phyloP scores from a whole-genome alignment of 2,888 invertebrate species.

The Acleris literana region DNA sequence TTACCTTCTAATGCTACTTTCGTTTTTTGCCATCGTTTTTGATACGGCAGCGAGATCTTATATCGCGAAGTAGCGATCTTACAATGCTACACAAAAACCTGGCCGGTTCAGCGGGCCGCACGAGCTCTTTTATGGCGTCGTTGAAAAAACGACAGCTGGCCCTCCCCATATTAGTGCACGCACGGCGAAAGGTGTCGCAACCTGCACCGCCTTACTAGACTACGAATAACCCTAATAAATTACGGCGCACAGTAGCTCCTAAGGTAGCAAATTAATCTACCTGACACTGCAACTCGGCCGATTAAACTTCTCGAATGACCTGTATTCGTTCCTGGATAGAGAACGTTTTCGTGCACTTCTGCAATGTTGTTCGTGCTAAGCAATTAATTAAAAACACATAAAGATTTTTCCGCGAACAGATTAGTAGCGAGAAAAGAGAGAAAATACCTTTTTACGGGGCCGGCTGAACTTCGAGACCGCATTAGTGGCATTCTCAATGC shows the following conservation, averaged over 20 bases:
- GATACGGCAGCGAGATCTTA: conserved; percentile 43
- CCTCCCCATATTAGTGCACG: conserved; percentile 54
- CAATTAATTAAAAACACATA: conserved; percentile 71
- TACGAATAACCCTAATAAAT: conserved; percentile 51
- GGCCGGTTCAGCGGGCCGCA: conserved; percentile 46
- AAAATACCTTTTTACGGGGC: conserved; percentile 57
- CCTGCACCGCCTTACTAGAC: conserved; percentile 44
- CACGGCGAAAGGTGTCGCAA: conserved; percentile 61
- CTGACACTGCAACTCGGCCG: conserved; percentile 42
- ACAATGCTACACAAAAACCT: conserved; percentile 48
- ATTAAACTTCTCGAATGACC: conserved; percentile 42
- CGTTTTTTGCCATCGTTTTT: conserved; percentile 49
- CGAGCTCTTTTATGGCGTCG: conserved; percentile 52
- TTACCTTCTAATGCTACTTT: conserved; percentile 44
- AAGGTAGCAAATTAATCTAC: conserved; percentile 55
- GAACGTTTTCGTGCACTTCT: conserved; percentile 44
- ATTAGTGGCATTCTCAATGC: conserved; percentile 53
- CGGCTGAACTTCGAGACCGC: conserved; percentile 49
- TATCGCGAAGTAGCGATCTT: conserved; percentile 48
- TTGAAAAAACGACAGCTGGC: conserved; percentile 60
- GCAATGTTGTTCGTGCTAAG: conserved; percentile 45
- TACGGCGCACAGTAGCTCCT: conserved; percentile 46
- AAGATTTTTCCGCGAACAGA: conserved; percentile 62
- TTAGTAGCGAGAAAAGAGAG: conserved; percentile 59
- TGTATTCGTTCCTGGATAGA: conserved; percentile 46